Evolutionary conservation across 2,797 vertebrate genomes (phyloP).

Genomic region (Enteromius radiatus): DNA sequence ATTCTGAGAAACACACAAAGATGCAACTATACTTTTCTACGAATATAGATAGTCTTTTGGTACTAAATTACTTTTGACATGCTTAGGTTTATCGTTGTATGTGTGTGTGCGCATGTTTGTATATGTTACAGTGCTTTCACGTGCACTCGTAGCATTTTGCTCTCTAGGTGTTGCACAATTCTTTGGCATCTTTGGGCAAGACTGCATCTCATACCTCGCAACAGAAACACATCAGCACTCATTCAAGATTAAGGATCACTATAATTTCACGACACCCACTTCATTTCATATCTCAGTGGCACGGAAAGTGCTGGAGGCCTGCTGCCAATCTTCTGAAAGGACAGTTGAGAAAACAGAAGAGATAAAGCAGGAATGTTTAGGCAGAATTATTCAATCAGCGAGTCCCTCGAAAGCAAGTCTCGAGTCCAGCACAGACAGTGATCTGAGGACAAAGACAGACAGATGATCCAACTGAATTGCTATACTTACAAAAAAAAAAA

Average conservation of each 20-base stretch:
- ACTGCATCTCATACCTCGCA: slow-evolving; percentile 55
- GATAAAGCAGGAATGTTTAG: slow-evolving; percentile 56
- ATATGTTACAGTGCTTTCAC: slow-evolving; percentile 69
- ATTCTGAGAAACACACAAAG: not conserved
- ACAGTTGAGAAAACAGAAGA: slow-evolving; percentile 46
- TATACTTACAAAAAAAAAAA: not conserved
- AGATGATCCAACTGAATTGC: not conserved
- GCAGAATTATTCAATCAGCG: slow-evolving; percentile 49
- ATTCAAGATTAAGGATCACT: slow-evolving; percentile 22
- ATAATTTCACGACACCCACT: slow-evolving; percentile 19
- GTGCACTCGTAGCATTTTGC: slow-evolving; percentile 61
- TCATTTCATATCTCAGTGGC: slow-evolving; percentile 2
- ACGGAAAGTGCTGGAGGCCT: slow-evolving; percentile 10
- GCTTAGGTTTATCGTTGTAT: slow-evolving; percentile 47
- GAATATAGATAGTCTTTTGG: slow-evolving; percentile 26
- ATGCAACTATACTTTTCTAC: slow-evolving; percentile 15
- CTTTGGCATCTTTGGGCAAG: slow-evolving; percentile 67
- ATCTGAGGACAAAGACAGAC: slow-evolving; percentile 59
- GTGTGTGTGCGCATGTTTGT: slow-evolving; percentile 69
- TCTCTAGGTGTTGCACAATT: slow-evolving; percentile 66
- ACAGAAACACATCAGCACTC: slow-evolving; percentile 27
- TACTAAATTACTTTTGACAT: slow-evolving; percentile 26
- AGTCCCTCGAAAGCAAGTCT: slow-evolving; percentile 60
- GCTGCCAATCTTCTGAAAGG: slow-evolving; percentile 55
- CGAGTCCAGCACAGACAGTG: slow-evolving; percentile 68